Evolutionary conservation across 2,888 invertebrate genomes (phyloP).

Genomic region (Gymnocheta viridis): DNA sequence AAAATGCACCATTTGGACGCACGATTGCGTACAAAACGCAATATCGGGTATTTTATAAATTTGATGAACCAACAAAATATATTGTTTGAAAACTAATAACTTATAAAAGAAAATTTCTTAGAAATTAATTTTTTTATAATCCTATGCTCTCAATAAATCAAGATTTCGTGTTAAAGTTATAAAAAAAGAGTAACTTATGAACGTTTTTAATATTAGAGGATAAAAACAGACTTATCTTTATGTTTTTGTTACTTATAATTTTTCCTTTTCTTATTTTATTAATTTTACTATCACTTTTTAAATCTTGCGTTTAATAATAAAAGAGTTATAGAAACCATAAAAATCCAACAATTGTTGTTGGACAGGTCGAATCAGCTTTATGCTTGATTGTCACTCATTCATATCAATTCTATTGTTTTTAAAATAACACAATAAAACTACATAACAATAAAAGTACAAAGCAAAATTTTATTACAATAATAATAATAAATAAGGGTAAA

Average conservation of each 20-base stretch:
- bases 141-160: not conserved
- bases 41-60: not conserved
- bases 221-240: conserved; percentile 7
- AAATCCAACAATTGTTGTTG: not conserved
- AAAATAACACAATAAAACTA: not conserved
- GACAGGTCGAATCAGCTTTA: not conserved
- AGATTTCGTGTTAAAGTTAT: not conserved
- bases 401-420: not conserved
- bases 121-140: not conserved
- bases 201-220: not conserved
- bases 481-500: too few species aligned
- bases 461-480: not conserved
- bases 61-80: not conserved
- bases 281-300: conserved; percentile 18
- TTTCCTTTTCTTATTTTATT: not conserved
- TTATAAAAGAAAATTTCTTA: too few species aligned
- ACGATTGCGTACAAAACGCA: conserved; percentile 50
- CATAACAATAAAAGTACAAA: not conserved
- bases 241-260: conserved; percentile 1
- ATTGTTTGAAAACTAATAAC: not conserved
- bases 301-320: not conserved
- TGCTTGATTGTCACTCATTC: not conserved
- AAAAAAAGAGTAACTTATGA: not conserved
- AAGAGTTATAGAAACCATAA: not conserved
- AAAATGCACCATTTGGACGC: conserved; percentile 36